Conservation (phyloP, 2,797 vertebrate genomes). For the Thamnophis elegans region DNA sequence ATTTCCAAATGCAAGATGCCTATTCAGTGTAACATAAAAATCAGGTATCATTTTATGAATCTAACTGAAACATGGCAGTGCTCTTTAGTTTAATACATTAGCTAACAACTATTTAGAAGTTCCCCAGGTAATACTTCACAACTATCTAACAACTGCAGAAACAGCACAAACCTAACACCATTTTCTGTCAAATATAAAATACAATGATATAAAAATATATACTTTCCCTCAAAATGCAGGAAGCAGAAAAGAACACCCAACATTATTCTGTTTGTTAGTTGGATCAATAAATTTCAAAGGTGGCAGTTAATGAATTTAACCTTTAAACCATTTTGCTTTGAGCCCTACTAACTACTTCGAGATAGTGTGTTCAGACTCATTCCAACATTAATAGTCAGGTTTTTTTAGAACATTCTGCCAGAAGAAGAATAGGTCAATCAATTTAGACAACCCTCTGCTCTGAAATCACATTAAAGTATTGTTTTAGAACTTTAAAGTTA, state of each 20-base stretch:
- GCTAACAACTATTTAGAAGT: conserved; percentile 13
- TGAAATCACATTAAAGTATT: conserved; percentile 37
- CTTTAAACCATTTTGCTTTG: conserved; percentile 21
- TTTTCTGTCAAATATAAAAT: conserved; percentile 6
- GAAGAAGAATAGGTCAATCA: conserved; percentile 26
- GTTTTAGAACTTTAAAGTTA: conserved; percentile 47
- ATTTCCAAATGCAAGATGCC: not conserved
- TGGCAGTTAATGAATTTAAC: conserved; percentile 1
- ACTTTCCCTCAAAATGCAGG: conserved; percentile 14
- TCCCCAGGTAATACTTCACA: not conserved
- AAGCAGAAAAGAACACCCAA: conserved; percentile 12
- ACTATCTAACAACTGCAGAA: conserved; percentile 17
- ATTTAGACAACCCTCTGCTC: conserved; percentile 8
- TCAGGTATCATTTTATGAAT: not conserved
- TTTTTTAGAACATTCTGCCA: conserved; percentile 17
- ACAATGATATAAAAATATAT: not conserved
- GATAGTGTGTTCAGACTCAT: not conserved
- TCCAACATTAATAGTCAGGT: not conserved
- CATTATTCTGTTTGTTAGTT: conserved; percentile 4
- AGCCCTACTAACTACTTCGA: conserved; percentile 12
- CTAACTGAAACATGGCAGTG: conserved; percentile 8
- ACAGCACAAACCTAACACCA: not conserved
- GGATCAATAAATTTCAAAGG: conserved; percentile 31
- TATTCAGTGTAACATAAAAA: conserved; percentile 20
- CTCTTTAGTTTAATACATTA: conserved; percentile 1